Base-by-base conservation (phyloP, 2,113 vertebrate genomes). In the Struthidea cinerea region DNA sequence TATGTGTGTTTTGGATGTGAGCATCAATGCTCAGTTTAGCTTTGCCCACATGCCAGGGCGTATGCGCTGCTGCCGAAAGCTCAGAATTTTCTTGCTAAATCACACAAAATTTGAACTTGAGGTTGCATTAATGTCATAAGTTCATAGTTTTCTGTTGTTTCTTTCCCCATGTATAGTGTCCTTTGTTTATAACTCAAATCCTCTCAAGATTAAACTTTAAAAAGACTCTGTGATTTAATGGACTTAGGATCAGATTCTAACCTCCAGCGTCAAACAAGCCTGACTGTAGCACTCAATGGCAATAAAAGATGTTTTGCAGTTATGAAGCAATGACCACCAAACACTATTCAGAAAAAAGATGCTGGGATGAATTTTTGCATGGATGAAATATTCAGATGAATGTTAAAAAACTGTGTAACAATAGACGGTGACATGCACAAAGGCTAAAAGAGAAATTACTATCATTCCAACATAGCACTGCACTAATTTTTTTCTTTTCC, bases 171-270 rank as follows among this genome's bases (percentile, higher is more conserved):
- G 97, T 98, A 95, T 96, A 92, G 96, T 83, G 95, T 95, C 95
- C 97, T 98, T 97, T 97, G 97, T 98, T 98, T 98, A 97, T 90
- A 98, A 96, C 93, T 57, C 42, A 98, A 98, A 98, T 97, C 96
- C 96, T 97, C 94, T 90, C 73, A 95, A 98, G 97, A 98, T 97
- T 96, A 97, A 98, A 97, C 93, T 98, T 97, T 94, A 97, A 97
- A 98, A 97, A 97, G 97, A 82, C 76, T 89, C 70, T 69, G 82
- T 96, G 96, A 97, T 97, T 98, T 98, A 97, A 93, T 96, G 90
- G 97, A 83, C 53, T 94, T 52, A 93, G 94, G 96, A 96, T 97
- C 97, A 93, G 93, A 94, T 94, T 97, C 91, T 96, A 95, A 97
- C 97, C 95, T 97, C 85, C 84, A 85, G 94, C 33, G 5, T 89